Conservation (phyloP, 1,140 invertebrate genomes). For the Microplitis mediator region DNA sequence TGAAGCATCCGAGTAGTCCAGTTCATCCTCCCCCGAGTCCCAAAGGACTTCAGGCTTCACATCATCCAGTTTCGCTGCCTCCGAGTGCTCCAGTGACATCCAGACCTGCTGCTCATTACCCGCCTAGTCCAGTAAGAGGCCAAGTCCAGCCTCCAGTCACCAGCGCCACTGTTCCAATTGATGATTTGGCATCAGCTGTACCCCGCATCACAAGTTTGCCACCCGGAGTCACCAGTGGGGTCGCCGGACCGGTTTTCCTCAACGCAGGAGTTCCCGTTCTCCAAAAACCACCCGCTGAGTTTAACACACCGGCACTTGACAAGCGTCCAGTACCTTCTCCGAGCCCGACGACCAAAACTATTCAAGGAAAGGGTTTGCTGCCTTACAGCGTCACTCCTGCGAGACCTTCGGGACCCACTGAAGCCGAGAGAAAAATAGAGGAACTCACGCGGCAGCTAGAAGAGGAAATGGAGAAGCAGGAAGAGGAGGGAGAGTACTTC, state of each 20-base stretch:
- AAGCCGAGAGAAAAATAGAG: constrained; percentile 90
- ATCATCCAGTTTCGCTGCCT: constrained; percentile 26
- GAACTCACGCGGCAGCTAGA: constrained; percentile 88
- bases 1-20: constrained; percentile 45
- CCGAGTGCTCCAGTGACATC: constrained; percentile 32
- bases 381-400: constrained; percentile 89
- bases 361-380: constrained; percentile 74
- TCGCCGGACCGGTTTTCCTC: constrained; percentile 56
- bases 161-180: constrained; percentile 40
- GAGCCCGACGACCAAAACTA: constrained; percentile 52
- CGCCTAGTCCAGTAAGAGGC: constrained; percentile 37
- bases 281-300: constrained; percentile 45
- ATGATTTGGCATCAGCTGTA: constrained; percentile 39
- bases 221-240: constrained; percentile 59
- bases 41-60: constrained; percentile 32
- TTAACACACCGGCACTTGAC: constrained; percentile 36
- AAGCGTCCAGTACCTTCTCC: constrained; percentile 35
- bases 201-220: constrained; percentile 57
- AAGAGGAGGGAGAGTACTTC: constrained; percentile 95
- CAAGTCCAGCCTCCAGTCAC: constrained; percentile 54
- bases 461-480: constrained; percentile 93
- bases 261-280: constrained; percentile 52
- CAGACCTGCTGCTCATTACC: constrained; percentile 24
- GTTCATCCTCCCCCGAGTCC: constrained; percentile 34
- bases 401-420: constrained; percentile 79